Base-by-base conservation (phyloP, 2,113 vertebrate genomes). In the Neodon shergylaensis region DNA sequence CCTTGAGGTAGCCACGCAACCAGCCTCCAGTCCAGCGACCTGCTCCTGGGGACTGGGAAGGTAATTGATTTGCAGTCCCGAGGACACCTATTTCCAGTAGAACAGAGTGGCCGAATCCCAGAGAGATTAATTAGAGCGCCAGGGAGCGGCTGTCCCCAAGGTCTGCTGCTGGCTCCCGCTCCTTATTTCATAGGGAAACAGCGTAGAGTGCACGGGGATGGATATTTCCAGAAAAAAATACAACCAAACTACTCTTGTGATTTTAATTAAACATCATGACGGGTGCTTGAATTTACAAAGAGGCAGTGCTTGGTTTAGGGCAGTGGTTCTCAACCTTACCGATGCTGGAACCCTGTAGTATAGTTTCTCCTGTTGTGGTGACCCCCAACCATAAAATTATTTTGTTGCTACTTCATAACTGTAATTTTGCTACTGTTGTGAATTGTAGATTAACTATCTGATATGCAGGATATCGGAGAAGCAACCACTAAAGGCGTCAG, bases 1-100 rank as follows among this genome's bases (percentile, higher is more conserved):
- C 95, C 97, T 98, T 97, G 97, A 92, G 79, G 95, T 91, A 96
- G 91, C 95, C 91, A 92, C 8, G 95, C 90, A 90, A 52, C 70
- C 58, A 66, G 95, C 44, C n/a, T 85, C 58, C 19, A 7, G 66
- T 49, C 63, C 17, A 16, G 66, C 44, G 11, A 28, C 70, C 63
- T 36, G 47, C 68, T 93, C 89, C 78, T 3, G 28, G 73, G 16
- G 70, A 90, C 82, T 7, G 16, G 4, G 0, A 11, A n/a, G 42
- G 88, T 97, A 85, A 96, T 94, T 97, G 94, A 83, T 97, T 74
- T 95, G 83, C 33, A 70, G 89, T 74, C 58, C 89, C 7, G 88
- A 85, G 88, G 72, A 73, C 94, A 74, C 93, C 84, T 97, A 42
- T 96, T 93, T 88, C 72, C 92, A 82, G 85, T 3, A 31, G 39